Base-by-base conservation (phyloP, 2,113 vertebrate species). In the Lagopus leucura region DNA sequence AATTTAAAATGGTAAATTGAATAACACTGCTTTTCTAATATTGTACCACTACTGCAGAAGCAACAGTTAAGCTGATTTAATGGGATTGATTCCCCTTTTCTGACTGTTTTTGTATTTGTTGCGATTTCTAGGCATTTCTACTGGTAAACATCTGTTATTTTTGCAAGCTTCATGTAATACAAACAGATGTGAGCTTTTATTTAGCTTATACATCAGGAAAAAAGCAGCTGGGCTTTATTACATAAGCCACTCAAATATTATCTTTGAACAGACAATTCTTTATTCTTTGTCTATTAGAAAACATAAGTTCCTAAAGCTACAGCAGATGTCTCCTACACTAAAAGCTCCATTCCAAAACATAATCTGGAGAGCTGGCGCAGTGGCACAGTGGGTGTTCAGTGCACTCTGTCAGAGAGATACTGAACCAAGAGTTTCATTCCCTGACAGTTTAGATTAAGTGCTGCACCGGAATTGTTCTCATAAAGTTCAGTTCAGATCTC, bases 101-200 rank as follows among this genome's bases (percentile, higher is more conserved):
- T 97, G 95, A 96, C 80, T 90, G 93, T 50, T 96, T 96, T 88
- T 78, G 58, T 91, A 86, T 84, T 95, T 97, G 86, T 93, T 97
- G 92, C 67, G 52, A 86, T 96, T 96, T 95, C 88, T 80, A 93
- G 92, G 87, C 81, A 96, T 94, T 89, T 95, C 64, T 83, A 83
- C 88, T 79, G 80, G 93, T 93, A 97, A 97, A 96, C 94, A 98
- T 97, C 96, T 97, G 96, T 89, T 96, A 95, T 96, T 97, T 97
- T 94, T 95, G 81, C 69, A 97, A 88, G 72, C 92, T 89, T 82
- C 20, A 24, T 93, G 82, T 57, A 97, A 97, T 66, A 83, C 93
- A 97, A 97, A 95, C 96, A 98, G 96, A 97, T 97, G 97, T 94
- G 90, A 94, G 89, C 69, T 95, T 97, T 97, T 96, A 97, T 97